phyloP scores from a whole-genome alignment of 2,113 vertebrate genomes.

The Corythoichthys intestinalis region DNA sequence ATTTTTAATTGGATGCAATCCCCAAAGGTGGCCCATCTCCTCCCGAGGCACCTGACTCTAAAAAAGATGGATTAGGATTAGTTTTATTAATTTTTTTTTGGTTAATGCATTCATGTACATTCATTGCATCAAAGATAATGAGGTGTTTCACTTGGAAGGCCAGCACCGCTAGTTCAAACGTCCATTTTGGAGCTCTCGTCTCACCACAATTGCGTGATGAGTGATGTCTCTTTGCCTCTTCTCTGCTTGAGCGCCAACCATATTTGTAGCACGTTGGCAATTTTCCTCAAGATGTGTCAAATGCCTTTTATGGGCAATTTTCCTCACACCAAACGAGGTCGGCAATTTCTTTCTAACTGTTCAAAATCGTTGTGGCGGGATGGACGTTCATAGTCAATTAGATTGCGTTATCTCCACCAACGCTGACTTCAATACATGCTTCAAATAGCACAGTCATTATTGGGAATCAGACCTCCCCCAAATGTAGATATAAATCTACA shows the following conservation, averaged over 20 bases:
- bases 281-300: conserved; percentile 50
- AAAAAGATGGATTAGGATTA: conserved; percentile 55
- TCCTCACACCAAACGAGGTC: conserved; percentile 10
- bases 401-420: not conserved
- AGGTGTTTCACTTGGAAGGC: conserved; percentile 56
- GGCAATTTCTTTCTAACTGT: conserved; percentile 55
- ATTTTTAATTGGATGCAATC: conserved; percentile 67
- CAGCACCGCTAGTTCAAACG: conserved; percentile 29
- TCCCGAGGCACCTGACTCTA: conserved; percentile 42
- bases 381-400: conserved; percentile 48
- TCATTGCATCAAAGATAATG: conserved; percentile 60
- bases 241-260: not conserved
- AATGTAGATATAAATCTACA: not conserved
- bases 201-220: not conserved
- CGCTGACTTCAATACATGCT: not conserved
- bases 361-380: conserved; percentile 46
- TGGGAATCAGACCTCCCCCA: not conserved
- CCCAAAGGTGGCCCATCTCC: conserved; percentile 48
- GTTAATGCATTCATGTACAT: conserved; percentile 55
- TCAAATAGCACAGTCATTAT: not conserved
- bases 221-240: not conserved
- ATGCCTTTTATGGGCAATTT: conserved; percentile 56
- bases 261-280: conserved; percentile 45
- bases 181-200: not conserved
- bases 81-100: conserved; percentile 53